Evolutionary conservation across 2,113 vertebrate species (phyloP).

Genomic region (Pelecanus crispus): DNA sequence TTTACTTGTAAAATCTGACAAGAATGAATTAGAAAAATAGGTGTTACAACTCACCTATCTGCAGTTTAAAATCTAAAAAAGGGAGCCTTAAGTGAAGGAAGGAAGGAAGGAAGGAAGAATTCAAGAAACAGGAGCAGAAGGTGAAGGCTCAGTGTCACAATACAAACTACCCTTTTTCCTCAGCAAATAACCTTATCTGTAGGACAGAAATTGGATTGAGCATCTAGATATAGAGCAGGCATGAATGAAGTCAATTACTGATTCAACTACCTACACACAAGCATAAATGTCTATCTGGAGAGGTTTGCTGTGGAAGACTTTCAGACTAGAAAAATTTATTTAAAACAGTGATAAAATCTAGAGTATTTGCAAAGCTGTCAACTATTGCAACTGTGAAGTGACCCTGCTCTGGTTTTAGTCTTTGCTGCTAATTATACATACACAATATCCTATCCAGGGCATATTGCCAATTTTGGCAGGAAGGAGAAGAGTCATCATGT

Average conservation of each 20-base stretch:
- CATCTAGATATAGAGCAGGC: not conserved
- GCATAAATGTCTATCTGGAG: not conserved
- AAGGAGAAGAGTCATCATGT: not conserved
- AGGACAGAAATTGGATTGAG: not conserved
- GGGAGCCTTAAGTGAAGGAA: not conserved
- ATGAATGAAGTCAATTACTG: not conserved
- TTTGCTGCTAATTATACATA: not conserved
- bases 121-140: not conserved
- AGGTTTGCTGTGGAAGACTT: not conserved
- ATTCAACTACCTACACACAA: not conserved
- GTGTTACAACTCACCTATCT: not conserved
- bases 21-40: not conserved
- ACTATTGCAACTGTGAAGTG: not conserved
- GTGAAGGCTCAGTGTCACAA: not conserved
- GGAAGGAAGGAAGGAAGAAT: no score
- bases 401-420: not conserved
- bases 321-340: not conserved
- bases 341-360: not conserved
- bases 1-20: not conserved
- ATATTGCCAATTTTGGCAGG: not conserved
- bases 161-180: not conserved
- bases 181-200: not conserved
- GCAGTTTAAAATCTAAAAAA: not conserved
- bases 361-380: not conserved
- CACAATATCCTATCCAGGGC: not conserved